Evolutionary conservation across 1,140 invertebrate genomes (phyloP).

Genomic region (Sarcophaga peregrina): DNA sequence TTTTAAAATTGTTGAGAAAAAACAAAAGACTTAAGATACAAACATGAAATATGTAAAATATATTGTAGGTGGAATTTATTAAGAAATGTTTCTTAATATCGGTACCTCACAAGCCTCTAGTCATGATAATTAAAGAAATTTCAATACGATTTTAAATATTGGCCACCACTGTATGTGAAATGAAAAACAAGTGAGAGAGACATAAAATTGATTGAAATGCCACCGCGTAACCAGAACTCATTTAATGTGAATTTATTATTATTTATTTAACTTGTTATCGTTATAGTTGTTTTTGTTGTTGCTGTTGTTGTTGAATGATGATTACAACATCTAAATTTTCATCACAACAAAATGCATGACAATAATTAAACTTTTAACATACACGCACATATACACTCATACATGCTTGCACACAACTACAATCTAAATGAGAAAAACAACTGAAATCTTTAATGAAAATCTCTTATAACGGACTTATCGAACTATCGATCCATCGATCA

Average conservation of each 20-base stretch:
- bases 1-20: no score
- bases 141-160: neutral
- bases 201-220: neutral
- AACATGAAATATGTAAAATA: no score
- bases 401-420: neutral
- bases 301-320: slow-evolving; percentile 29
- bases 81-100: no score
- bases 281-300: neutral
- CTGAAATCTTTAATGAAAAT: no score
- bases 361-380: neutral
- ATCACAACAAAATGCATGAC: slow-evolving; percentile 20
- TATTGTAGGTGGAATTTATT: no score
- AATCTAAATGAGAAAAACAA: no score
- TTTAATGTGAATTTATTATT: slow-evolving; percentile 39
- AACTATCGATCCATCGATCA: neutral
- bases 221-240: slow-evolving; percentile 35
- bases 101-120: no score
- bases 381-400: neutral
- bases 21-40: no score
- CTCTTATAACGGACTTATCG: no score
- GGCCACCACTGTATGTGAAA: neutral
- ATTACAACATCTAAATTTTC: slow-evolving; percentile 39
- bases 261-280: slow-evolving; percentile 18
- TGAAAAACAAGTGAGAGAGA: neutral
- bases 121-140: neutral